phyloP scores from a whole-genome alignment of 2,888 invertebrate species.

The Eristalis pertinax region DNA sequence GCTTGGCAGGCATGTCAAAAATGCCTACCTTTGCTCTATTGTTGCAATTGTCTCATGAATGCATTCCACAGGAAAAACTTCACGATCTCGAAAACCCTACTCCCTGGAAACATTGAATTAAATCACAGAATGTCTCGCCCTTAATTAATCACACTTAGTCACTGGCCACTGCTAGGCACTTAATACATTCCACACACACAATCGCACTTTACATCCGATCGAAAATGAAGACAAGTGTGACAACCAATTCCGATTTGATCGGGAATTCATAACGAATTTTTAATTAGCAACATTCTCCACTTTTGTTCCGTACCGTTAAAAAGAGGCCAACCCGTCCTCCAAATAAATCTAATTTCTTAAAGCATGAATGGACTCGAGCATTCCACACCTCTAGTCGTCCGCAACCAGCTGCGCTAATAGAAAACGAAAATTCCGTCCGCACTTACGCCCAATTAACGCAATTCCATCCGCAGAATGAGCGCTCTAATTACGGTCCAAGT shows the following conservation, averaged over 20 bases:
- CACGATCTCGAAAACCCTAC: no score
- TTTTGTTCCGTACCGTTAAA: background rate
- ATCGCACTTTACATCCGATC: background rate
- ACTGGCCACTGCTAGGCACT: no score
- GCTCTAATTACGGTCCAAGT: slow-evolving; percentile 5
- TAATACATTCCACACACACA: background rate
- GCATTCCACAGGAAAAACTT: no score
- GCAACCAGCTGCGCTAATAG: background rate
- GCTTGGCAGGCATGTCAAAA: no score
- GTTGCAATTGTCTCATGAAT: no score
- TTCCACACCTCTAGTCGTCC: background rate
- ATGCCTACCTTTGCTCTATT: no score
- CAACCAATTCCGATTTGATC: no score
- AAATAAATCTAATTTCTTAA: background rate
- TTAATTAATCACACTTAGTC: no score
- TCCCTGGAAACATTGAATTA: no score
- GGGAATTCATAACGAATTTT: background rate
- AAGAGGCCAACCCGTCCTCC: background rate
- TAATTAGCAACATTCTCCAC: background rate
- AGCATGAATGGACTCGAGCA: background rate
- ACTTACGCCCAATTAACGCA: slow-evolving; percentile 18
- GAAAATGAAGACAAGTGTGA: background rate
- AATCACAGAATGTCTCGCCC: no score
- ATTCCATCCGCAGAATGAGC: slow-evolving; percentile 13
- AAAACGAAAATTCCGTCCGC: slow-evolving; percentile 4